Conservation (phyloP, 2,113 vertebrate genomes). For the Coturnix japonica region DNA sequence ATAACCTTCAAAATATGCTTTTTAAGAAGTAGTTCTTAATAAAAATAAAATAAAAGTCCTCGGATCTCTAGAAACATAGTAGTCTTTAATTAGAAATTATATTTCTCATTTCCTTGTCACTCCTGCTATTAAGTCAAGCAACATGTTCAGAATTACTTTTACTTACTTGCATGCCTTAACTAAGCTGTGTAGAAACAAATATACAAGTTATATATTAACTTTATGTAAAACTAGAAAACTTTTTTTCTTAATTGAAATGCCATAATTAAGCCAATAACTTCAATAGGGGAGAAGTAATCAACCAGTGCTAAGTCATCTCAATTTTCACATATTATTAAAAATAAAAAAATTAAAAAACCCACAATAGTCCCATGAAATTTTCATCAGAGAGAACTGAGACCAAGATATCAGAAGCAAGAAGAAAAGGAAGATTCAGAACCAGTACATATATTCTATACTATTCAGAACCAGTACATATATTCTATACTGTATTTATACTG, state of each 20-base stretch:
- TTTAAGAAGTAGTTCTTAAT: background rate
- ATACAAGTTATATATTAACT: background rate
- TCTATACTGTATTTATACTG: background rate
- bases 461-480: background rate
- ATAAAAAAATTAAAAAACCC: background rate
- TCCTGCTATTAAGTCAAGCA: background rate
- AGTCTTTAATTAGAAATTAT: constrained; percentile 20
- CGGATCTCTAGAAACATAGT: constrained; percentile 1
- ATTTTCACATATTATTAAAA: background rate
- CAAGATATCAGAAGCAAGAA: background rate
- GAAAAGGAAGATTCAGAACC: background rate
- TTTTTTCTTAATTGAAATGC: constrained; percentile 33
- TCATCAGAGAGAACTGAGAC: background rate
- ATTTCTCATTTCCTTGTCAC: background rate
- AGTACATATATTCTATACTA: background rate
- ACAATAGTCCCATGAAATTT: constrained; percentile 19
- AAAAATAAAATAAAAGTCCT: no score
- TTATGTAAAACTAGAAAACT: constrained; percentile 6
- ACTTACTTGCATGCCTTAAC: constrained; percentile 25
- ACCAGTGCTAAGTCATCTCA: background rate
- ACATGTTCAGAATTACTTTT: constrained; percentile 6
- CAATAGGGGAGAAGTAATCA: background rate
- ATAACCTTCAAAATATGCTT: background rate
- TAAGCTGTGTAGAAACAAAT: constrained; percentile 4
- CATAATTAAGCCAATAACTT: constrained; percentile 20